Evolutionary conservation across 2,888 invertebrate species (phyloP), one percentile per base, ranked within the genome.

Genomic region (Conistra vaccinii): DNA sequence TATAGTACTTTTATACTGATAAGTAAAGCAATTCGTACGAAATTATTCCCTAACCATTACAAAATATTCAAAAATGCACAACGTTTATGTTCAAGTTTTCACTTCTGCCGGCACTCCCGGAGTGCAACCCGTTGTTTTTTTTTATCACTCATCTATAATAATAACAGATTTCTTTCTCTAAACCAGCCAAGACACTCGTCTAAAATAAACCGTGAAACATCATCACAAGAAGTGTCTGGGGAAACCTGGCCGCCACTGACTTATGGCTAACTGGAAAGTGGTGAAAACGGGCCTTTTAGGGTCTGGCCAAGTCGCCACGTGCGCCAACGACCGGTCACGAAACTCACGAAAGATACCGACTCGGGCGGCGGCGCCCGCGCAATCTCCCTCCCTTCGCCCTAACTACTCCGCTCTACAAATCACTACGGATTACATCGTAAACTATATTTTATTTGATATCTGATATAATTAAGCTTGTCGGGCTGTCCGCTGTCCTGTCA

Each of bases 381-480:
- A 71, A 65, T 70, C 68, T 60, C 71, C 58, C 51, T 74, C 65
- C 65, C 68, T 76, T 72, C 80, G 60, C 76, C 76, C 70, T 75
- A 74, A 73, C 82, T 62, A 79, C 60, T 78, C 69, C 69, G 72
- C 78, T 81, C 79, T 80, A 82, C 78, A 81, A 86, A 85, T 81
- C 82, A 77, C 78, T 80, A 66, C 66, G 76, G 80, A 83, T 87
- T 82, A 86, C 80, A 76, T 80, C 76, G 85, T 84, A 87, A 87
- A 77, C 69, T 77, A 72, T 4, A 68, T 78, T 85, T 86, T 62
- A 67, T 76, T 82, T 89, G 88, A 90, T 91, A 87, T 89, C 90
- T 89, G 69, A 72, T 70, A 81, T 88, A 85, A 91, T 91, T 89
- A 90, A 87, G 68, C 63, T 78, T 78, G 85, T 86, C 78, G 78